Evolutionary conservation across 2,113 vertebrate genomes (phyloP), one percentile per base, ranked within the genome.

Genomic region (Neolamprologus toae): DNA sequence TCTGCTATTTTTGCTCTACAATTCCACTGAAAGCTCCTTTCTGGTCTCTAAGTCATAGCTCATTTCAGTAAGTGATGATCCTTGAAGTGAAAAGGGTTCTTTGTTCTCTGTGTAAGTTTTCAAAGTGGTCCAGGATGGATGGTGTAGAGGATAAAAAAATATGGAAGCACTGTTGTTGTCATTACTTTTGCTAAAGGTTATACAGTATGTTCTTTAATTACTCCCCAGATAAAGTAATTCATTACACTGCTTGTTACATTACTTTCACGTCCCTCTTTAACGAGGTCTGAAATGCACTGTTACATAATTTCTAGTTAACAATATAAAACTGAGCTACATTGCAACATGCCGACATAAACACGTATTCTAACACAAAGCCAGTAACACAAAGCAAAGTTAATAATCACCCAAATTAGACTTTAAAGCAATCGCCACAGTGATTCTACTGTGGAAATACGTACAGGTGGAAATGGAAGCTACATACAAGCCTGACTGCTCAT

Each of bases 181-280:
- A 66, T 66, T 66, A 37, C 33, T 37, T 66, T 66, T 66, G 33
- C 61, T 13, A 66, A 37, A 66, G 17, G 31, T 13, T 37, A 66
- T 37, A 66, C 31, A 66, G 10, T 66, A 3, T 66, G 33, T 66
- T 66, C 17, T 37, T 66, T 66, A 66, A 37, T 66, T 37, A 66
- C 61, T 37, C 33, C 61, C 17, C 33, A 37, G 33, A 37, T 66
- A 37, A 66, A 66, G 33, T 66, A 66, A 66, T 66, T 8, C 31
- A 66, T 66, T 66, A 66, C 33, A 5, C 33, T 13, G 31, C 61
- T 1, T 66, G 61, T 66, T 66, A 21, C 10, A 37, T 66, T 66
- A 66, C 33, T 37, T 66, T 66, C 1, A 37, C 0, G 10, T 1
- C 10, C 4, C 19, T 66, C 31, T n/a, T n/a, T n/a, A 12, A 66